phyloP scores from a whole-genome alignment of 2,888 invertebrate genomes.

The Pammene aurita region DNA sequence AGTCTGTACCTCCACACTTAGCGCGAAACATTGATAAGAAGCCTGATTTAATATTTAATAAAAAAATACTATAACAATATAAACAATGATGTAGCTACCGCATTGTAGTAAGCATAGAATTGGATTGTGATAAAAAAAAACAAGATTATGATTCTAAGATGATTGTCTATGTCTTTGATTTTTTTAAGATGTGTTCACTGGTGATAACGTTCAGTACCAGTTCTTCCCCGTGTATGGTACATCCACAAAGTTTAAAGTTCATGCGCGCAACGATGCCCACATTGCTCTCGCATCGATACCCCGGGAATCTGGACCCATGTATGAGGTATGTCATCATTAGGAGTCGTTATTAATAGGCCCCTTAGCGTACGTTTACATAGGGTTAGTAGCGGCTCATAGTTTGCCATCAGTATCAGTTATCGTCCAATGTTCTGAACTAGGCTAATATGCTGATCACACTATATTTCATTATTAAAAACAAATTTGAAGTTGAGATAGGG shows the following conservation, averaged over 20 bases:
- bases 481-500: no score
- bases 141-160: not conserved
- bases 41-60: no score
- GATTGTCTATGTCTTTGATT: not conserved
- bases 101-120: no score
- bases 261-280: conserved; percentile 17
- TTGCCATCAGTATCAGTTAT: no score
- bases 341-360: not conserved
- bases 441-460: no score
- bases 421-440: no score
- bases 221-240: conserved; percentile 18
- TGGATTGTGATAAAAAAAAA: no score
- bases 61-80: no score
- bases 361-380: not conserved
- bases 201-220: conserved; percentile 9
- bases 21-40: no score
- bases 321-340: conserved; percentile 14
- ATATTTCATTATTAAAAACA: no score
- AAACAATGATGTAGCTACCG: no score
- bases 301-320: conserved; percentile 19
- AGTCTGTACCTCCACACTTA: not conserved
- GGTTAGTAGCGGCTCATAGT: no score
- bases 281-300: conserved; percentile 14
- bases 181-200: conserved; percentile 17
- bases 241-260: conserved; percentile 13